Evolutionary conservation across 2,797 vertebrate genomes (phyloP), one percentile per base, ranked within the genome.

Genomic region (Chelon labrosus): DNA sequence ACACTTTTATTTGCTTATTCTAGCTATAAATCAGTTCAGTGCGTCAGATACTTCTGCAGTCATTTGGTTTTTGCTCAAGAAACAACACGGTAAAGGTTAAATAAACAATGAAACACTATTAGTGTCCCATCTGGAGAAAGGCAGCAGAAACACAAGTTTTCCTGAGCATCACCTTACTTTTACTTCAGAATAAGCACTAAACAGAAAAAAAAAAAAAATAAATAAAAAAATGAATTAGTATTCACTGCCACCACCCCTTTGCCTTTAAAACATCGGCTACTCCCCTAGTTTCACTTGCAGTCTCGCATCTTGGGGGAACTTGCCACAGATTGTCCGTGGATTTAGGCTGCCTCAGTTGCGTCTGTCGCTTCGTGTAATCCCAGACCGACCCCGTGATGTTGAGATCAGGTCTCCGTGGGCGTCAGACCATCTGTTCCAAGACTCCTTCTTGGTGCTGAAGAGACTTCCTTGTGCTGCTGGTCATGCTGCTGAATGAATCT

Each of bases 21-120:
- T 70, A 52, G 27, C 42, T 72, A 17, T 66, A 63, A 78, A 85
- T 84, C 80, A 73, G 13, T 66, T 79, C 49, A 46, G 60, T 73
- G 62, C 41, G 67, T 67, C 52, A 66, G 63, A 55, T 53, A 13
- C 20, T 19, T 20, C 10, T 11, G 19, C 10, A 22, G 22, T 22
- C 20, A 3, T 50, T 50, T 1, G 11, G 1, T 44, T 44, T 44
- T 44, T 6, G 3, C 20, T 22, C 10, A 5, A 1, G 19, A 49
- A 20, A 11, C 19, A 12, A 19, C 11, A n/a, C 3, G 44, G 10
- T 11, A 11, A 49, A 4, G 13, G 37, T 56, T 60, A 16, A 19
- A 52, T 27, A 27, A 5, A 14, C 9, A 51, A 51, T 35, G 4
- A 3, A 7, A 1, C 25, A 17, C 37, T 37, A 5, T 52, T 50